Evolutionary conservation across 2,888 invertebrate genomes (phyloP), one percentile per base, ranked within the genome.

Genomic region (Epiblema foenella): DNA sequence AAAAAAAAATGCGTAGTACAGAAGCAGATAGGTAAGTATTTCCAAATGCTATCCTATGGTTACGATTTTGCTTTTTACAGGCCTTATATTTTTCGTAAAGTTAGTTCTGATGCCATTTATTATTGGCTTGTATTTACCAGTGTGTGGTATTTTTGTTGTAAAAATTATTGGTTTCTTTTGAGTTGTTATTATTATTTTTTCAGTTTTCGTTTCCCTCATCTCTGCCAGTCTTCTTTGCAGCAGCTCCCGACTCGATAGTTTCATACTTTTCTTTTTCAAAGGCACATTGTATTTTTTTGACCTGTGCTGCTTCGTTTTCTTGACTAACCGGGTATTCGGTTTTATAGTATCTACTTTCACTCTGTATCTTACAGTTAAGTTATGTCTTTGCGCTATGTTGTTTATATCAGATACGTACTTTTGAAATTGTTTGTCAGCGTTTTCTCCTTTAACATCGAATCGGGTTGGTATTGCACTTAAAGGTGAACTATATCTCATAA

Each of bases 251-350:
- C 87, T 87, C 0, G 93, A 92, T 8, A 91, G 76, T 60, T 89
- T 91, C 90, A 91, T 90, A 63, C 83, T 92, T 18, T 85, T 86
- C 74, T 87, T 91, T 77, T 93, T 93, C 39, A 93, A 73, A 0
- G 93, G 92, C 17, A 92, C 81, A 12, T 87, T 90, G 69, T 85
- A 93, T 62, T 88, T 92, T 77, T 92, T 93, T 0, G 86, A 78
- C 49, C 82, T 85, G 0, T 76, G 75, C 60, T 83, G 88, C 59
- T 82, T 85, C 4, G 69, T 12, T 11, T 81, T 87, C 46, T 79
- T 77, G 17, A 4, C 37, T 1, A 70, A 75, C 3, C 76, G 77
- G 8, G 75, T 76, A 1, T 73, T 69, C n/a, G 79, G 76, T 17
- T 84, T 81, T 0, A 75, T n/a, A 11, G 54, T 39, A 5, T 64